Conservation (phyloP, 2,113 vertebrate species). For the Herpetotheres cachinnans region DNA sequence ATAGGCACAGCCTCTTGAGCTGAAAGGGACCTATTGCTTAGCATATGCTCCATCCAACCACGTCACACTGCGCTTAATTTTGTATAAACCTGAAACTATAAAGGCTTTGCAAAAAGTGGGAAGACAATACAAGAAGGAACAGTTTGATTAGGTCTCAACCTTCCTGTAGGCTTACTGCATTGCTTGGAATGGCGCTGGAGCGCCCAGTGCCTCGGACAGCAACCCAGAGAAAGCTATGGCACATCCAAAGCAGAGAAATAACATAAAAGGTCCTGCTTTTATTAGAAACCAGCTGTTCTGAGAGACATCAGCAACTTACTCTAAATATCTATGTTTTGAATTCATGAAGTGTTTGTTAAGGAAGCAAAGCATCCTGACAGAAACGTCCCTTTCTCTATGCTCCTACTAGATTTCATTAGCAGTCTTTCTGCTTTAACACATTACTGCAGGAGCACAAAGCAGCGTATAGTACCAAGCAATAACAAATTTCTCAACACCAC, state of each 20-base stretch:
- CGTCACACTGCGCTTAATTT: background rate
- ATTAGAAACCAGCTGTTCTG: background rate
- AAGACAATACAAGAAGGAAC: background rate
- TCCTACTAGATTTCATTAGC: background rate
- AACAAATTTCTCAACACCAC: background rate
- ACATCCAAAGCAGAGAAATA: background rate
- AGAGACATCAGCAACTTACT: background rate
- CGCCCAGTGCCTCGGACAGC: background rate
- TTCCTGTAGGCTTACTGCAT: background rate
- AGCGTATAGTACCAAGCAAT: fast-evolving
- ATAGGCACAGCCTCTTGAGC: background rate
- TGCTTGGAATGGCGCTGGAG: background rate
- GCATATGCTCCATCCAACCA: background rate
- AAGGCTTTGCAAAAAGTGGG: background rate
- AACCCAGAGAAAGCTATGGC: background rate
- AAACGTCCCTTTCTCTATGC: background rate
- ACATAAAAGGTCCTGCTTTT: background rate
- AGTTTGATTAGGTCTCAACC: background rate
- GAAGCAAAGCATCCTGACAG: background rate
- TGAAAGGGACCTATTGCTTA: background rate
- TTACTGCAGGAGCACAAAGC: background rate
- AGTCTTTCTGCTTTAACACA: background rate
- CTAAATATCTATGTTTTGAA: background rate
- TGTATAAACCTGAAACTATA: background rate
- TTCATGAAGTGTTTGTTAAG: background rate